Conservation (phyloP, 35 echinoderm and acorn worm species). For the Ophioderma brevispina region DNA sequence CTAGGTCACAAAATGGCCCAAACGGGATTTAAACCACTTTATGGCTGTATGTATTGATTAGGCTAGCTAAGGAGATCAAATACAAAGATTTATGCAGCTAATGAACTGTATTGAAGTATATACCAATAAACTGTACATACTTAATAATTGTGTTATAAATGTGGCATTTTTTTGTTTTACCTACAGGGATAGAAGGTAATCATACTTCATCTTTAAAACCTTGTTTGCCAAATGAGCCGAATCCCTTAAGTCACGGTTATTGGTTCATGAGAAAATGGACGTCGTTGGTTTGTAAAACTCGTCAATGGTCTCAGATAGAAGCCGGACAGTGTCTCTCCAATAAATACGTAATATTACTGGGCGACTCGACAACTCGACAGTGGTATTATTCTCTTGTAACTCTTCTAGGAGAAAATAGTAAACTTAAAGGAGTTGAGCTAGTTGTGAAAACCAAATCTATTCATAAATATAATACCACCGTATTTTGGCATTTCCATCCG, state of each 20-base stretch:
- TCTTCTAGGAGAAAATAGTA: background rate
- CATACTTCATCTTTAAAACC: too few species aligned
- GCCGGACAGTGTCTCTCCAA: background rate
- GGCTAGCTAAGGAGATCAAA: too few species aligned
- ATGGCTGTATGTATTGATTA: too few species aligned
- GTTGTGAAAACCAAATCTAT: background rate
- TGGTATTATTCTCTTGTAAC: slow-evolving; percentile 1
- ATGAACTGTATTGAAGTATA: too few species aligned
- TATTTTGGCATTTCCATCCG: slow-evolving; percentile 13
- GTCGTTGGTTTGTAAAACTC: background rate
- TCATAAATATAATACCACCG: slow-evolving; percentile 3
- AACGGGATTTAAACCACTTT: too few species aligned
- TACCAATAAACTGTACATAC: too few species aligned
- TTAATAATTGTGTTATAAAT: too few species aligned
- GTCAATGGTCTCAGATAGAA: background rate
- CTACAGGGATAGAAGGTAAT: too few species aligned
- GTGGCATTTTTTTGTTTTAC: too few species aligned
- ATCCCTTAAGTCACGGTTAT: background rate
- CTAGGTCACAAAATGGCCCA: too few species aligned
- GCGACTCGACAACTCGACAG: slow-evolving; percentile 43
- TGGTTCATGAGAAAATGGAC: background rate
- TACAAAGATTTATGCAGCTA: too few species aligned
- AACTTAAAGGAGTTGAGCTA: background rate
- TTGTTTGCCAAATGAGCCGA: background rate
- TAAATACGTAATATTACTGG: slow-evolving; percentile 11